Conservation (phyloP, 2,888 invertebrate species). For the Idaea biselata region DNA sequence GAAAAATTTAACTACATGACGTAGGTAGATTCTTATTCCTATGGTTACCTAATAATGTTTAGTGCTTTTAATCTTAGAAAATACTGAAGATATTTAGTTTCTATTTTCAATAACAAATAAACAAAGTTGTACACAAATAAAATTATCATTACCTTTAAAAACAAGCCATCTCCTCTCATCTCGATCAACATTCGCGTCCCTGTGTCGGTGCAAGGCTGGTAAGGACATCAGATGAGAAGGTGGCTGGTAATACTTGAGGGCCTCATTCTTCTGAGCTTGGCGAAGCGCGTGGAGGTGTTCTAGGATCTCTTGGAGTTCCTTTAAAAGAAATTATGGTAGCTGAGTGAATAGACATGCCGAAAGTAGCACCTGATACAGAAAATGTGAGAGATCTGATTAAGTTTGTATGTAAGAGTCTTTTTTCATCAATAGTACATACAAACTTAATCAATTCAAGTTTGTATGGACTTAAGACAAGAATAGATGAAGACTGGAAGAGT, state of each 20-base stretch:
- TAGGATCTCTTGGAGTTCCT: conserved; percentile 66
- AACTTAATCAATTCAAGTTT: no score
- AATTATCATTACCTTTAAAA: conserved; percentile 59
- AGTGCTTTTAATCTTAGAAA: not conserved
- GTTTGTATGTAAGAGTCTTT: no score
- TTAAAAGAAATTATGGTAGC: conserved; percentile 5
- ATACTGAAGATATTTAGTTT: not conserved
- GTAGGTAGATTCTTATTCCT: no score
- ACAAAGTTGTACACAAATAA: not conserved
- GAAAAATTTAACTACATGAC: no score
- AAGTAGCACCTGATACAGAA: no score
- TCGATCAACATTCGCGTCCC: conserved; percentile 72
- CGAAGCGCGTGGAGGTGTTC: conserved; percentile 64
- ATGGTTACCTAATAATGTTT: not conserved
- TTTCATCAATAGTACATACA: no score
- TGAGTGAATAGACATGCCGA: not conserved
- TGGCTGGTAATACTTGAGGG: conserved; percentile 53
- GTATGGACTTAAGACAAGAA: no score
- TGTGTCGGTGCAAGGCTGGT: conserved; percentile 63
- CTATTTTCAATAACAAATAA: not conserved
- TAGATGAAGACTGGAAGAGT: no score
- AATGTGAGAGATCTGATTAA: no score
- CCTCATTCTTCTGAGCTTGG: conserved; percentile 60
- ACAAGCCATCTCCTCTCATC: conserved; percentile 75
- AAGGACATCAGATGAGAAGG: conserved; percentile 62